Conservation (phyloP, 2,888 invertebrate genomes). For the Rutpela maculata region DNA sequence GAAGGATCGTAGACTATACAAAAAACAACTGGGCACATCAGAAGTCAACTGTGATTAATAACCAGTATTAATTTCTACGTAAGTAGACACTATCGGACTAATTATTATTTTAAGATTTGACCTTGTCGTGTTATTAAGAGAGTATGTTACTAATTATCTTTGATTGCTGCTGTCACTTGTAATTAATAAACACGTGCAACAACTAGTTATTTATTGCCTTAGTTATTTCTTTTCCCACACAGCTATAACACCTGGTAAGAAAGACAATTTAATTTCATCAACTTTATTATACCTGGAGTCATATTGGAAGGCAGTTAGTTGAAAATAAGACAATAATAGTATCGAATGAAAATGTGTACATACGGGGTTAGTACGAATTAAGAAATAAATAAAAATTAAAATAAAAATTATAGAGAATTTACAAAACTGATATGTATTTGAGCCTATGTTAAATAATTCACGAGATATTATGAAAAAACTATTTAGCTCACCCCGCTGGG, state of each 20-base stretch:
- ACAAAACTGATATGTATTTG: no score
- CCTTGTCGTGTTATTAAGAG: constrained; percentile 57
- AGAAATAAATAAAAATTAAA: no score
- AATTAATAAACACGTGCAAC: constrained; percentile 58
- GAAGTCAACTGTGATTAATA: constrained; percentile 25
- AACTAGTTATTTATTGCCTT: constrained; percentile 56
- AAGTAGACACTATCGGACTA: constrained; percentile 35
- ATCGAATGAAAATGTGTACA: background rate
- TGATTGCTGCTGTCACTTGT: constrained; percentile 58
- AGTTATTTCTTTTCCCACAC: constrained; percentile 42
- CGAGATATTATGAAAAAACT: no score
- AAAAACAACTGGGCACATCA: constrained; percentile 18
- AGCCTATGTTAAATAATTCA: no score
- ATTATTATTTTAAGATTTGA: constrained; percentile 50
- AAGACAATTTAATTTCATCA: constrained; percentile 33
- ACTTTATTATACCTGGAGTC: constrained; percentile 10
- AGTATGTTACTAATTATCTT: constrained; percentile 57
- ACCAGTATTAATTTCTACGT: constrained; percentile 22
- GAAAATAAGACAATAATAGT: background rate
- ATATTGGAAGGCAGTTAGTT: background rate
- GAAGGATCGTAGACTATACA: background rate
- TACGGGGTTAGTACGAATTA: background rate
- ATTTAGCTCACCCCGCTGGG: no score
- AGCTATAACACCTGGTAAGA: constrained; percentile 49
- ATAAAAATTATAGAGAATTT: no score